Base-by-base conservation (phyloP, 2,888 invertebrate species). In the Toxonevra muliebris region DNA sequence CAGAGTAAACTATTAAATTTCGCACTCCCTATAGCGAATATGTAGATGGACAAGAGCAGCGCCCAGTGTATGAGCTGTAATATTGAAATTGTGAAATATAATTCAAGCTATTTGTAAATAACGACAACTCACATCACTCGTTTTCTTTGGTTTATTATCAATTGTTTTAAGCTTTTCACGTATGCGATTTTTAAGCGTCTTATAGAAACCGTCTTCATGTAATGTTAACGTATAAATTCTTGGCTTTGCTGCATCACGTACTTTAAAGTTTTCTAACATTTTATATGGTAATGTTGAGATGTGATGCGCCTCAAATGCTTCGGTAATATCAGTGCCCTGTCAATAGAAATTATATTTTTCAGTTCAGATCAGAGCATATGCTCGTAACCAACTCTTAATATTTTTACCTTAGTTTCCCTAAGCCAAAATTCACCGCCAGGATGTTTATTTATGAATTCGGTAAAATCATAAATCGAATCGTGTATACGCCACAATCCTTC, bases 371-470 rank as follows among this genome's bases (percentile, higher is more conserved):
- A 1, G n/a, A 30, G 30, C 30, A 30, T n/a, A n/a, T 30, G 30
- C 30, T 4, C 7, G 3, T 7, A 30, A 30, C 30, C 30, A 30
- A 30, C 41, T 43, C 4, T 50, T 17, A n/a, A 15, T 42, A 17
- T 62, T 19, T 9, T 20, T 85, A 89, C 93, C 87, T 91, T 89
- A 1, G 92, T 89, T 58, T 91, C 85, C 45, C 86, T 85, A 61
- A 94, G 78, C 94, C 94, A 95, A 79, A 92, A 91, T 0, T 87
- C 77, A 1, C 97, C 95, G 45, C 96, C 96, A 0, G 97, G 98
- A 87, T 98, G 98, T 57, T 86, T 87, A 4, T 89, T 84, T 7
- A 93, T 86, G 82, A 96, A 98, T 19, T 88, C 87, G 0, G 90
- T 90, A 30, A 98, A 88, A 85, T 98, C 95, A 83, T 97, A 98